Percentiles rank a stretch among this genome's conserved stretches.
Evolutionary conservation across 2,888 invertebrate genomes (phyloP).

Genomic region (Hyposoter dolosus): DNA sequence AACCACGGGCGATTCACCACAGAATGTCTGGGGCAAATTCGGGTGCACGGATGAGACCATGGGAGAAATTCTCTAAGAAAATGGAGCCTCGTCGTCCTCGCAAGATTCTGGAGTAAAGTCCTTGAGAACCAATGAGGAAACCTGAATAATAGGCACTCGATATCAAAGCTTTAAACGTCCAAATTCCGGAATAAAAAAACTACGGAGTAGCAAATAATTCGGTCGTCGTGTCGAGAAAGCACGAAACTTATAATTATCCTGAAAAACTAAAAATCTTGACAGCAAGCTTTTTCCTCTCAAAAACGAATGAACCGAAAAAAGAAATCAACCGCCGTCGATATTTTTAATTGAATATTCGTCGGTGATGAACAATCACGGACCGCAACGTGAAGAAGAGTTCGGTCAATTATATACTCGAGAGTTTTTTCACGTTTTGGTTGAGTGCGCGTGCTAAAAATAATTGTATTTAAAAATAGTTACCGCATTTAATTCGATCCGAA

Average conservation of each 20-base stretch:
- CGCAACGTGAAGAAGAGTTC: not conserved
- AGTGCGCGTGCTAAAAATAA: not conserved
- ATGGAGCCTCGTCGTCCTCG: not conserved
- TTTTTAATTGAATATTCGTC: not conserved
- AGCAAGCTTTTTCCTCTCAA: not conserved
- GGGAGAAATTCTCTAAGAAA: conserved; percentile 24
- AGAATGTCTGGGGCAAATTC: not conserved
- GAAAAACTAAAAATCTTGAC: not conserved
- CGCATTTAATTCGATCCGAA: conserved; percentile 10
- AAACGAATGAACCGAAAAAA: not conserved
- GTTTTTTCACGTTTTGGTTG: not conserved
- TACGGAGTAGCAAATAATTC: not conserved
- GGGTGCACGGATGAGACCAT: conserved; percentile 28
- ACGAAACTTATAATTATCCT: not conserved
- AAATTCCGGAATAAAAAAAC: not conserved
- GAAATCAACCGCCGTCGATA: not conserved
- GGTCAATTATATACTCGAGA: not conserved
- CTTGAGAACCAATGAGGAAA: not conserved
- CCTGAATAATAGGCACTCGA: not conserved
- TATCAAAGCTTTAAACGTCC: not conserved
- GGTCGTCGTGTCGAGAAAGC: not conserved
- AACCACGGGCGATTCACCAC: conserved; percentile 38
- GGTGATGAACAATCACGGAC: not conserved
- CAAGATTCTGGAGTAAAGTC: not conserved
- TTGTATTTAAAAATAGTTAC: conserved; percentile 16